A percentile compares a stretch with the other conserved stretches of the same genome.
Conservation (phyloP, 2,113 vertebrate species). For the Pholis gunnellus region DNA sequence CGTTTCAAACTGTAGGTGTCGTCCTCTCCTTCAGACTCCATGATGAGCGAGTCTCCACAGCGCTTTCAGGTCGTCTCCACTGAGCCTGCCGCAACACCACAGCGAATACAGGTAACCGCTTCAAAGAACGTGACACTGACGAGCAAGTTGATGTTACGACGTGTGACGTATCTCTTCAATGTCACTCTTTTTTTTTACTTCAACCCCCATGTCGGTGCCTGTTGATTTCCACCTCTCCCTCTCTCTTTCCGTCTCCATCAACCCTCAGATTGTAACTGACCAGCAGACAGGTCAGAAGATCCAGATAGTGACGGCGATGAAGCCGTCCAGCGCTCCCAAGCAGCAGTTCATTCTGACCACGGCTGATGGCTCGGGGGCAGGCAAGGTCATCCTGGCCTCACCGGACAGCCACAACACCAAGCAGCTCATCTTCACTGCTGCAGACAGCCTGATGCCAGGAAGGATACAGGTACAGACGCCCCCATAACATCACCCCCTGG, state of each 20-base stretch:
- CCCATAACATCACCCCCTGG: neutral
- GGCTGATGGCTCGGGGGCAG: conserved; percentile 91
- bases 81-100: conserved; percentile 90
- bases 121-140: conserved; percentile 12
- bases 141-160: conserved; percentile 16
- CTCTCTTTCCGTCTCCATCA: conserved; percentile 5
- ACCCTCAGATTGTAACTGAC: conserved; percentile 94
- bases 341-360: conserved; percentile 97
- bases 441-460: conserved; percentile 93
- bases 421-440: conserved; percentile 95
- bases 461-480: conserved; percentile 90
- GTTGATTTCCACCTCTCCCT: conserved; percentile 12
- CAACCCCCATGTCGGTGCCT: neutral
- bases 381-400: conserved; percentile 95
- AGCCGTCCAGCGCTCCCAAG: conserved; percentile 89
- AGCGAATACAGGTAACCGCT: conserved; percentile 93
- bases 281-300: conserved; percentile 98
- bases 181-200: neutral
- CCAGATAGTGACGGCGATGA: conserved; percentile 96
- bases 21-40: conserved; percentile 87
- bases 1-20: conserved; percentile 45
- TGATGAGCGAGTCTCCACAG: conserved; percentile 94
- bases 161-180: conserved; percentile 10
- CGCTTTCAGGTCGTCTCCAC: conserved; percentile 95
- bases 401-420: conserved; percentile 91